Percentiles rank a stretch among this genome's conserved stretches.
Conservation (phyloP, 2,113 vertebrate species). For the Eurystomus gularis region DNA sequence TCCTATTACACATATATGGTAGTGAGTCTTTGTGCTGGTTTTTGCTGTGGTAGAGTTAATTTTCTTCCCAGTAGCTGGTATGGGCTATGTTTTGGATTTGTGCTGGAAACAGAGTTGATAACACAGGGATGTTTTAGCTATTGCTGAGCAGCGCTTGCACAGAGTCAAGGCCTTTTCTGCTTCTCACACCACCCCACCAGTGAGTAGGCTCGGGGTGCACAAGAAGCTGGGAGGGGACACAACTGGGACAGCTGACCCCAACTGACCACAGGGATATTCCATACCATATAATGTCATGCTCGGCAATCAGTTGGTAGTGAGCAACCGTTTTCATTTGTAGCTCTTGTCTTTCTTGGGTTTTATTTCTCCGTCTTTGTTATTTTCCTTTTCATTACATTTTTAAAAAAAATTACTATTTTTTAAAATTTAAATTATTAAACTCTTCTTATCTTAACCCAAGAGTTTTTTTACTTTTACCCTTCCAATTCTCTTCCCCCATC, state of each 20-base stretch:
- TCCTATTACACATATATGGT: not conserved
- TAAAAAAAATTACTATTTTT: not conserved
- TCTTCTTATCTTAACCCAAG: not conserved
- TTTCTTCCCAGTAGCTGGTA: not conserved
- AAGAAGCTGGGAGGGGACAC: not conserved
- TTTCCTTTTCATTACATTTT: not conserved
- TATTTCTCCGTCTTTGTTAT: not conserved
- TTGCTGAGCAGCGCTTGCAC: fast-evolving
- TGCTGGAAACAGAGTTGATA: not conserved
- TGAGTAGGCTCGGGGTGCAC: not conserved
- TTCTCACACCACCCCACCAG: not conserved
- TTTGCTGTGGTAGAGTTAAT: not conserved
- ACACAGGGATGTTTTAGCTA: not conserved
- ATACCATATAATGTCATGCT: not conserved
- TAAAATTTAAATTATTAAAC: not conserved
- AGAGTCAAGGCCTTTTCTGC: not conserved
- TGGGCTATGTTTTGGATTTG: not conserved
- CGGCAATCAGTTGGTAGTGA: not conserved
- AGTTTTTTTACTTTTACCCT: not conserved
- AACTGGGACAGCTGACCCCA: not conserved
- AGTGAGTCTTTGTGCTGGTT: not conserved
- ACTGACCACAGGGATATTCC: not conserved
- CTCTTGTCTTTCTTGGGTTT: not conserved
- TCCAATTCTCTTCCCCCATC: not conserved
- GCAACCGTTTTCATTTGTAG: not conserved